Base-by-base conservation (phyloP, 2,113 vertebrate genomes). In the Muntiacus muntjak region DNA sequence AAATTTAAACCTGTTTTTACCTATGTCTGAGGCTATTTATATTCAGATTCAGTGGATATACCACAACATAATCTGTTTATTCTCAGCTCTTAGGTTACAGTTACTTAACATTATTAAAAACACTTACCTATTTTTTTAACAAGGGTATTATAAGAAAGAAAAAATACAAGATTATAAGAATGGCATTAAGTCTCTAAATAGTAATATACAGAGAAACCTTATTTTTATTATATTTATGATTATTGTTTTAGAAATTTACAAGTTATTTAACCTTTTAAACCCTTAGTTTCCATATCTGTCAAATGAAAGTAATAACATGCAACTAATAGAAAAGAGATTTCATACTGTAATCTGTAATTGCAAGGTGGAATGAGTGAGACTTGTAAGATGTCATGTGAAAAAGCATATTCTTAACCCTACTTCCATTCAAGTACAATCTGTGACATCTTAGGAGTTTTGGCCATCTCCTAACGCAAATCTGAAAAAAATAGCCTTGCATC, bases 1-100 rank as follows among this genome's bases (percentile, higher is more conserved):
- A 98, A 98, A 98, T 97, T 91, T 4, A 96, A 98, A 98, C 96
- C 92, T 90, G 84, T 95, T 95, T 97, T 96, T 83, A 96, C 93
- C 95, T 93, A 28, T 92, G 52, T 84, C 91, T 97, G 11, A 85
- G 52, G 92, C 87, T 82, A 79, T 57, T 96, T 89, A 60, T 33
- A 55, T 90, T 94, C 95, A 40, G 71, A 83, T 55, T 94, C 54
- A n/a, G 36, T 2, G 92, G 54, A 89, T 97, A 25, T 21, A 74
- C 3, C 54, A 93, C 17, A 17, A 86, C 93, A 96, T 91, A 91
- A 96, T 43, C 17, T 76, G 67, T 95, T 97, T 95, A 87, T 60
- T 81, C 83, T 43, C 89, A 91, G 60, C 60, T 76, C 17, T 36
- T 36, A 52, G 50, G 81, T 74, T 95, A 54, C 1, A 84, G 19